These are phyloP conservation scores for Sebastes schlegelii DNA, from an alignment of 2,113 vertebrate genomes.

Conservation along the genomic window DNA sequence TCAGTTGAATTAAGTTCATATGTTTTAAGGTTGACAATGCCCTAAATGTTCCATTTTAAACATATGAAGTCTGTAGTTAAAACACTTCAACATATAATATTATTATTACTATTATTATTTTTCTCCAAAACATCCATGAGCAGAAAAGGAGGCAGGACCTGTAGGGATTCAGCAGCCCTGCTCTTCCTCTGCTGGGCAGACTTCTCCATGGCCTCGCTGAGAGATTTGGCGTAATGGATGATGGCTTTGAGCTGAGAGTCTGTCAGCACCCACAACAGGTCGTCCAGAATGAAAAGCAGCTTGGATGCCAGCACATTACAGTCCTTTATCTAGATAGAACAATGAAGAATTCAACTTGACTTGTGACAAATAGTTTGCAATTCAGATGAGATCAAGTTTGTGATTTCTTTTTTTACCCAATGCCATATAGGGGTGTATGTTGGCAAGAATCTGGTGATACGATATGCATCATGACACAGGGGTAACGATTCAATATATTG, in stretches of 20 bases:
- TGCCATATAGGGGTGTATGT: too few relatives aligned
- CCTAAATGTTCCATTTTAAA: background rate
- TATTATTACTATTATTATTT: background rate
- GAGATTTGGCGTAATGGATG: constrained; percentile 96
- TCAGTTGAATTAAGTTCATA: background rate
- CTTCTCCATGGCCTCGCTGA: constrained; percentile 97
- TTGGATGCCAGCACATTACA: constrained; percentile 97
- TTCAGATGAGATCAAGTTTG: background rate
- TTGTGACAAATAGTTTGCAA: background rate
- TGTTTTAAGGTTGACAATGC: background rate
- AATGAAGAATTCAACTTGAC: background rate
- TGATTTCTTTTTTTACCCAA: background rate
- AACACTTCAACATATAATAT: too few relatives aligned
- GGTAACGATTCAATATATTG: too few relatives aligned
- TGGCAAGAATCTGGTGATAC: too few relatives aligned
- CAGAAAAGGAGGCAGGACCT: constrained; percentile 66
- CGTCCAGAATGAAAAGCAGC: constrained; percentile 95
- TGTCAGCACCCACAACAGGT: constrained; percentile 97
- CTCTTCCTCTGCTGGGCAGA: constrained; percentile 95
- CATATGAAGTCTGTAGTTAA: background rate
- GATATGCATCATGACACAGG: too few relatives aligned
- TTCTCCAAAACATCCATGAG: background rate
- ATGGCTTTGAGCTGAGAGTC: constrained; percentile 98
- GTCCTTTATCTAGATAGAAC: constrained; percentile 90
- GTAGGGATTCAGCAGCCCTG: constrained; percentile 81